Percentiles rank a stretch among this genome's conserved stretches.
Evolutionary conservation across 2,113 vertebrate species (phyloP).

Genomic region (Crotalus helleri): DNA sequence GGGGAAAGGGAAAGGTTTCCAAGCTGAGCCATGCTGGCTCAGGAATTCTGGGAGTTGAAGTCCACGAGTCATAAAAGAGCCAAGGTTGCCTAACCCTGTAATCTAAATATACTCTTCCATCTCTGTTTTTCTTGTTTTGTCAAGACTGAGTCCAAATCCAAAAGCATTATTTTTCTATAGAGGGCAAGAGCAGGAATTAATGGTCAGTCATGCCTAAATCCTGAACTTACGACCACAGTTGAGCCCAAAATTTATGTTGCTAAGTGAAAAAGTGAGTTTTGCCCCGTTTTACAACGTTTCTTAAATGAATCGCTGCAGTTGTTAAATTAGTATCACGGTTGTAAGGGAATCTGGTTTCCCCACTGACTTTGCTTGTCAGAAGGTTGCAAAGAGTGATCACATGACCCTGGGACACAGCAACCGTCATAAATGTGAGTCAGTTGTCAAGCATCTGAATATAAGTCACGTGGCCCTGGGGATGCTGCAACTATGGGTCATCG

Average conservation of each 20-base stretch:
- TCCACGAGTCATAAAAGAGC: no score
- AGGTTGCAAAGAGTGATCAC: neutral
- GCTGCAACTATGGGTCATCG: neutral
- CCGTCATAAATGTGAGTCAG: neutral
- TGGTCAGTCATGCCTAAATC: neutral
- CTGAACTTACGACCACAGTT: neutral
- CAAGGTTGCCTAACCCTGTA: no score
- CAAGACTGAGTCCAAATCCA: neutral
- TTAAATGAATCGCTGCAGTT: neutral
- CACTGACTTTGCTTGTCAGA: neutral
- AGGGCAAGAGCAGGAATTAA: neutral
- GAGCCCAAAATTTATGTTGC: neutral
- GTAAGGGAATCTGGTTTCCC: neutral
- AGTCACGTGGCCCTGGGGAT: neutral
- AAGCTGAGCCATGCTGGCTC: no score
- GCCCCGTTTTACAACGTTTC: neutral
- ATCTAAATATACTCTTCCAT: neutral
- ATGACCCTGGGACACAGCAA: neutral
- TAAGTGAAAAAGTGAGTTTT: neutral
- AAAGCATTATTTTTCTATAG: neutral
- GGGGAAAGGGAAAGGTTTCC: no score
- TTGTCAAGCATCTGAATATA: neutral
- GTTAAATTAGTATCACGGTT: neutral
- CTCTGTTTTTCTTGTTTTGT: neutral
- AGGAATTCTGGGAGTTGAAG: no score